Percentiles rank a stretch among this genome's conserved stretches.
phyloP scores from a whole-genome alignment of 2,888 invertebrate species.

The Sialis fuliginosa region DNA sequence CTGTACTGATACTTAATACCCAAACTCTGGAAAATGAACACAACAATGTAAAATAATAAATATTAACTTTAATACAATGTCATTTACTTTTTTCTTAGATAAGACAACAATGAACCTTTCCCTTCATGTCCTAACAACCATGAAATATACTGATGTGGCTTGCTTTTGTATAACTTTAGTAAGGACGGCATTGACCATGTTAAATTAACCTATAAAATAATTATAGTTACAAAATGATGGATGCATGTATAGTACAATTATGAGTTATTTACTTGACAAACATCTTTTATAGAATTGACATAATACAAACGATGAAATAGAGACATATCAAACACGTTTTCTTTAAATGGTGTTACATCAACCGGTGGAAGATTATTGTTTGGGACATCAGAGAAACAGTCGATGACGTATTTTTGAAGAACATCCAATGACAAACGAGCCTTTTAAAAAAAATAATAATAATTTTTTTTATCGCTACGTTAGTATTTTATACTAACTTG shows the following conservation, averaged over 20 bases:
- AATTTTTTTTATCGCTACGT: not conserved
- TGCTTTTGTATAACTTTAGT: constrained; percentile 48
- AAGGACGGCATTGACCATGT: constrained; percentile 45
- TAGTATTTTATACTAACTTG: not conserved
- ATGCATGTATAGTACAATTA: constrained; percentile 1
- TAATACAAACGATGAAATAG: constrained; percentile 52
- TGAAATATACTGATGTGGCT: constrained; percentile 60
- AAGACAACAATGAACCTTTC: constrained; percentile 62
- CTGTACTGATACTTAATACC: constrained; percentile 50
- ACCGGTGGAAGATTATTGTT: constrained; percentile 42
- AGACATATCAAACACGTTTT: constrained; percentile 37
- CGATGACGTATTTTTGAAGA: constrained; percentile 43
- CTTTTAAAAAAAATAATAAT: constrained; percentile 13
- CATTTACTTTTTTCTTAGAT: constrained; percentile 49
- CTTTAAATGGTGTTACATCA: constrained; percentile 37
- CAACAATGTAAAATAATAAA: no score
- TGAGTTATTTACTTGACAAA: constrained; percentile 35
- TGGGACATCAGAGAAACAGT: constrained; percentile 50
- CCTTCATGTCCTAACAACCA: constrained; percentile 78
- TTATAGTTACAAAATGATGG: constrained; percentile 2
- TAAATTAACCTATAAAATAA: constrained; percentile 29
- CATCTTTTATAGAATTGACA: constrained; percentile 57
- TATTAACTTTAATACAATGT: not conserved
- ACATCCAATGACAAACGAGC: constrained; percentile 42
- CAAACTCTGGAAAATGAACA: constrained; percentile 38